Base-by-base conservation (phyloP, 2,797 vertebrate genomes). In the Chaetodon trifasciatus region DNA sequence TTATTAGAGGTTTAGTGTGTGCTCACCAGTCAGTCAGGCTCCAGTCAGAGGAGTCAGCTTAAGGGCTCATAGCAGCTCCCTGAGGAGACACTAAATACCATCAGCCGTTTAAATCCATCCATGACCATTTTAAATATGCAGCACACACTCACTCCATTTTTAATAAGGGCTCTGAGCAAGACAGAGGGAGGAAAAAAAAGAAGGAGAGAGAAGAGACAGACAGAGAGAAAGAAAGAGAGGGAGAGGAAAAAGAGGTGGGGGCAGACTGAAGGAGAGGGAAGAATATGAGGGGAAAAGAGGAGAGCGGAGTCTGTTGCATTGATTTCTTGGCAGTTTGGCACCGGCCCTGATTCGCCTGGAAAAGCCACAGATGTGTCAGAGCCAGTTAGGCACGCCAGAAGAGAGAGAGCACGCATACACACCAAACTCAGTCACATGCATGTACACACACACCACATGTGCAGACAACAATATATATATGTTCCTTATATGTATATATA, bases 41-140 rank as follows among this genome's bases (percentile, higher is more conserved):
- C 79, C 91, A 93, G 89, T 93, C 92, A 93, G 89, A 93, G 87
- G 85, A 93, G 93, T 89, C 86, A 92, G 93, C 93, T 94, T 93
- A 93, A 92, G 91, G 90, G 91, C 90, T 93, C 91, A 90, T 91
- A 90, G 89, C 89, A 88, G 88, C 88, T 93, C 94, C 94, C 93
- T 80, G 85, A 93, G 92, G 94, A 93, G 90, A 93, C 91, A 89
- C 94, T 93, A 93, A 94, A 95, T 93, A 94, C 93, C 92, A 91
- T 93, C 93, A 92, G 92, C 91, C 91, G 86, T 93, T 94, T 94
- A 93, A 94, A 94, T 90, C 87, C 92, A 92, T 92, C 94, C 94
- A 92, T 92, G 90, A 91, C 87, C 87, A 89, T 88, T 91, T 92
- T 91, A 94, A 94, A 95, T 92, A 95, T 93, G 91, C 92, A 94